A percentile compares a stretch with the other conserved stretches of the same genome.
These are phyloP conservation scores for Drosophila baimaii DNA, from an alignment of 1,140 invertebrate genomes.

Conservation along the genomic window DNA sequence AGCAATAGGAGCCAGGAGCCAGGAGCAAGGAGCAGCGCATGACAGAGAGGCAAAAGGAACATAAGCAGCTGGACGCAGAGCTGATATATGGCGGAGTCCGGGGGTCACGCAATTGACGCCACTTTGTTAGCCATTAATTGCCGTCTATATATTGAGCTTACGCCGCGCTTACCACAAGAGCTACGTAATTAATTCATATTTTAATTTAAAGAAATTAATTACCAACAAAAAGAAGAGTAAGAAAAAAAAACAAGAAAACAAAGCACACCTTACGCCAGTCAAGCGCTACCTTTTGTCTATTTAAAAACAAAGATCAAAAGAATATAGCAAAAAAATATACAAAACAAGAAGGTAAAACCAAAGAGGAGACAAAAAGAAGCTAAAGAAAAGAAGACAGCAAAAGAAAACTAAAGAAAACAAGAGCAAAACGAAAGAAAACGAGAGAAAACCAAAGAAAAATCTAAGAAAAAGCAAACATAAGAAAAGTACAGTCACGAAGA, in stretches of 20 bases:
- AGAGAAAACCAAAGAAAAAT: slow-evolving; percentile 13
- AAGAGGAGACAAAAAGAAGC: slow-evolving; percentile 11
- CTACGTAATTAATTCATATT: slow-evolving; percentile 77
- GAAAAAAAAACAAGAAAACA: slow-evolving; percentile 29
- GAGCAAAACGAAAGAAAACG: no score
- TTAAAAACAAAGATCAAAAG: slow-evolving; percentile 79
- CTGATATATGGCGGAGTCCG: slow-evolving; percentile 74
- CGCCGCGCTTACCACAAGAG: slow-evolving; percentile 44
- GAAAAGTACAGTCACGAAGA: not conserved
- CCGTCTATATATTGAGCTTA: slow-evolving; percentile 76
- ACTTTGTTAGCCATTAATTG: slow-evolving; percentile 75
- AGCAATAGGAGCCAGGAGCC: not conserved
- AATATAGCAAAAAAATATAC: slow-evolving; percentile 78
- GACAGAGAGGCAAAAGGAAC: slow-evolving; percentile 30
- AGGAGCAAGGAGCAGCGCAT: slow-evolving; percentile 15
- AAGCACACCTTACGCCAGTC: slow-evolving; percentile 32
- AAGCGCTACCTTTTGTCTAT: slow-evolving; percentile 77
- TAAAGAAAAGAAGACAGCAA: no score
- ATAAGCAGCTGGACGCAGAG: slow-evolving; percentile 36
- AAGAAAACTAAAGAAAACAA: slow-evolving; percentile 18
- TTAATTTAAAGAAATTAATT: slow-evolving; percentile 69
- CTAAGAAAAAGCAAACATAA: not conserved
- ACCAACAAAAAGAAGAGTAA: slow-evolving; percentile 38
- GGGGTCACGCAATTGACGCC: slow-evolving; percentile 71
- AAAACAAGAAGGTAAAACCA: slow-evolving; percentile 35